Percentiles rank a stretch among this genome's conserved stretches.
These are phyloP conservation scores for Trichopria drosophilae DNA, from an alignment of 2,888 invertebrate genomes.

Conservation along the genomic window DNA sequence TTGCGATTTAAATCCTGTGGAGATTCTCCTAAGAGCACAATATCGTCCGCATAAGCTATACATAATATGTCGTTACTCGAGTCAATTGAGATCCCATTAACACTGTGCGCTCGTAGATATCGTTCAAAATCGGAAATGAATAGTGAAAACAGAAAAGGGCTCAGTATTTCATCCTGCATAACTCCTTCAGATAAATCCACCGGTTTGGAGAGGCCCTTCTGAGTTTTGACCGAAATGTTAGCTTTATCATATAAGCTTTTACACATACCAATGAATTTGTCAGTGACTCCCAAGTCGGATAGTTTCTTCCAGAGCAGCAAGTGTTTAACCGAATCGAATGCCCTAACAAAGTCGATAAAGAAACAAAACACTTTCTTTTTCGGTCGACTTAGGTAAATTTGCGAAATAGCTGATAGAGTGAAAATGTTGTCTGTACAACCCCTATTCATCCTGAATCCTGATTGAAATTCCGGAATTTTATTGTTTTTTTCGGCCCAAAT, in stretches of 20 bases:
- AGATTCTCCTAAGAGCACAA: conserved; percentile 20
- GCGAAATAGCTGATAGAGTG: conserved; percentile 25
- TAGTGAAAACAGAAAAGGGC: conserved; percentile 26
- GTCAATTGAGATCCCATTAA: no score
- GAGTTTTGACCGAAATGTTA: conserved; percentile 13
- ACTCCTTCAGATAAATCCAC: conserved; percentile 24
- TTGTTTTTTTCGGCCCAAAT: conserved; percentile 29
- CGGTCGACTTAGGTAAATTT: conserved; percentile 15
- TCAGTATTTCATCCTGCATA: conserved; percentile 30
- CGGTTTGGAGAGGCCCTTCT: conserved; percentile 23
- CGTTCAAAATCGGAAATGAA: conserved; percentile 32
- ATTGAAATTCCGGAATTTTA: no score
- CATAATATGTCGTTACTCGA: no score
- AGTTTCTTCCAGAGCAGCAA: no score
- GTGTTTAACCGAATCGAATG: no score
- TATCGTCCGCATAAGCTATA: no score
- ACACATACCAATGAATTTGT: conserved; percentile 28
- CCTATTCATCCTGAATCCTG: no score
- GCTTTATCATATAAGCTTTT: conserved; percentile 22
- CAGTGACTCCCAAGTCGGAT: conserved; percentile 27
- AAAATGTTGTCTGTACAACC: no score
- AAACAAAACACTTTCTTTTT: conserved; percentile 26
- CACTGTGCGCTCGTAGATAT: no score
- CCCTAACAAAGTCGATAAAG: no score
- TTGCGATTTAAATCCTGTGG: conserved; percentile 11